Evolutionary conservation across 1,140 invertebrate species (phyloP), one percentile per base, ranked within the genome.

Genomic region (Zaprionus nigranus): DNA sequence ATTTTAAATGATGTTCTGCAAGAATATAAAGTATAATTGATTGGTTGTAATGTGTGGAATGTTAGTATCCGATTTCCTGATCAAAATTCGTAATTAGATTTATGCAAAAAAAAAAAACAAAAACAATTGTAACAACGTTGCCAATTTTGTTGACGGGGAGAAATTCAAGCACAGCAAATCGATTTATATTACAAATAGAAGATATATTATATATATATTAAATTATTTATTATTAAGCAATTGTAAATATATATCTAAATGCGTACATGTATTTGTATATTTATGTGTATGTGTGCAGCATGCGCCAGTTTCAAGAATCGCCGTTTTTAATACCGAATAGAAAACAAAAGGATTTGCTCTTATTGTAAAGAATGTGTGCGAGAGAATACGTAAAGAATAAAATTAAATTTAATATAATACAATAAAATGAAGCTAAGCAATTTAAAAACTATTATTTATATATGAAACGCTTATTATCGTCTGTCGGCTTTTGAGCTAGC

Each of bases 81-180:
- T 59, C n/a, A 59, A 74, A 81, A 75, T 85, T 81, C 57, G 71
- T 66, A 82, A 79, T 72, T 82, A 86, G 69, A 76, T 72, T 78
- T 57, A 73, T 46, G 38, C 62, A 43, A 43, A 34, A 34, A 30
- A 2, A 43, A 30, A 30, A 11, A 34, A 11, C 2, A 34, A 34
- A 66, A 84, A 81, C 73, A 85, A 86, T 82, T 86, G 68, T 74
- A 82, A 75, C 68, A 75, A 75, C 38, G 82, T 86, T 79, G 82
- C 82, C 82, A 86, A 86, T 85, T 84, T 71, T 75, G 82, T 85
- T 81, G 66, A n/a, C 2, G 49, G 26, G 30, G 53, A 49, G 67
- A 26, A 83, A 71, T 68, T 65, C 60, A 78, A 78, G 66, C 68
- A 67, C 74, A 80, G 40, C 49, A 79, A 62, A 78, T 68, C 51